Base-by-base conservation (phyloP, 53 echinoderm and acorn worm species). In the Crossaster papposus region DNA sequence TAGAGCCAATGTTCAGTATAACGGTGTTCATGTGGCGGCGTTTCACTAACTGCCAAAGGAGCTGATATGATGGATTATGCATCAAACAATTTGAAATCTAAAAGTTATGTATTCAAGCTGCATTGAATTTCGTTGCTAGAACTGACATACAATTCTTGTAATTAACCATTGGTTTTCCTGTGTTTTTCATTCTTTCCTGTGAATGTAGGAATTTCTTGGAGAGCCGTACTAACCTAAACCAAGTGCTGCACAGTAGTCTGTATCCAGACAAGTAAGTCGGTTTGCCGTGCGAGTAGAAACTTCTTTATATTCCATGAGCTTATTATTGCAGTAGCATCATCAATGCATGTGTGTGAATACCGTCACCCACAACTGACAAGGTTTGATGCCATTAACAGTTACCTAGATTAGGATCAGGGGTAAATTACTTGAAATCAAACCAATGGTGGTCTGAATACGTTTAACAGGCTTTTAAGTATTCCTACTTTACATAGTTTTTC, bases 261-360 rank as follows among this genome's bases (percentile, higher is more conserved):
- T 99, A 93, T 81, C 94, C 94, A 74, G 96, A 99, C 91, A 96
- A 89, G 99, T 99, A 93, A 93, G 94, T 77, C 29, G 14, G 26
- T 78, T 77, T 53, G 36, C 29, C 30, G 86, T 44, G 36, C 71
- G 29, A 28, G 3, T n/a, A 26, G 13, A 26, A 23, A n/a, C 44
- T 5, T 70, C 12, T 70, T 22, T 5, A 28, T 70, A 30, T 70
- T 28, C 30, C 26, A 70, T 2, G 70, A 28, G 11, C 70, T 20
- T 29, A 12, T n/a, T n/a, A n/a, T 14, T 29, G 30, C 23, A 70
- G 4, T 70, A 70, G 70, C 15, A 20, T 58, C 53, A n/a, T n/a
- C 68, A 68, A 68, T 68, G 68, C 68, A 68, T 68, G 68, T 23
- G 68, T 68, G 68, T 68, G 68, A 58, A 58, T 58, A 58, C 22